Base-by-base conservation (phyloP, 35 echinoderm and acorn worm genomes). In the Hemicentrotus pulcherrimus region DNA sequence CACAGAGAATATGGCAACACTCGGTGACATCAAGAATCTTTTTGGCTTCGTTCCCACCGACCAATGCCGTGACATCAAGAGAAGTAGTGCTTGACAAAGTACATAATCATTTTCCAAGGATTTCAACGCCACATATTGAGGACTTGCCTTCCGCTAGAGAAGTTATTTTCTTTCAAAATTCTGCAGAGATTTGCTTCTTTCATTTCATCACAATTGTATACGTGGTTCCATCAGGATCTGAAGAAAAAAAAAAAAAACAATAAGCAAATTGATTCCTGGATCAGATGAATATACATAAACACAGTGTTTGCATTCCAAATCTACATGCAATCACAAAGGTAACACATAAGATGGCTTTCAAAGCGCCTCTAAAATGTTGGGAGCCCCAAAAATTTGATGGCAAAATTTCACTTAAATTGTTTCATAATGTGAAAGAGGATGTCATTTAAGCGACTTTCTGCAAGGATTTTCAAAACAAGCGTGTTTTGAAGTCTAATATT, bases 191-290 rank as follows among this genome's bases (percentile, higher is more conserved):
- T 33, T 90, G 19, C 47, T 28, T 71, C 47, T 28, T 71, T 94
- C 88, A 97, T 32, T 97, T 97, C 97, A 97, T 97, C 4, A 97
- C 86, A 24, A 97, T 96, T 47, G 97, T 97, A 32, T 95, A 96
- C 19, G 95, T 97, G 86, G 87, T 91, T 5, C 94, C 92, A 22
- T 97, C 95, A 18, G 95, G 61, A 96, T 97, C 97, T 97, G 89
- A 0, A 96, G 91, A 35, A 35, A 61, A 31, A 86, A 91, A 15
- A 2, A 90, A 86, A 87, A 94, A 13, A 1, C 35, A 41, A 3
- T 41, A 41, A 41, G 35, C 35, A 41, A 41, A 41, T 41, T 41
- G 35, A 41, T 41, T 41, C 35, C 35, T 41, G 35, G 86, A 31
- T 46, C 5, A 30, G 12, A 15, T 13, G 41, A 70, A 11, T 32